These are phyloP conservation scores for Bradypodion ventrale DNA, from an alignment of 2,797 vertebrate species.

Conservation along the genomic window DNA sequence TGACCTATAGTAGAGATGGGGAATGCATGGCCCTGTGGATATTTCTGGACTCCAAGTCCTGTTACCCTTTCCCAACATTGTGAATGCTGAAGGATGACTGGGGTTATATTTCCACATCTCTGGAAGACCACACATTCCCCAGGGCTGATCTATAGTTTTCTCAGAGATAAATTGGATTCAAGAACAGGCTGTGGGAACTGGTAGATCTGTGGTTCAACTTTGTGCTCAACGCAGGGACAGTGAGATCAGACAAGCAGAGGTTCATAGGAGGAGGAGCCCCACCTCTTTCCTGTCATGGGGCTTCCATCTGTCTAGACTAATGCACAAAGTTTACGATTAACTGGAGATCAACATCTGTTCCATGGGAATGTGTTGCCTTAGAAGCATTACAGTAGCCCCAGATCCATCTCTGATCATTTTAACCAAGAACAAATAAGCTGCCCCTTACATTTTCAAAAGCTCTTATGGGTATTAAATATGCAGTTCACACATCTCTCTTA, in stretches of 20 bases:
- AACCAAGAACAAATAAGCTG: background rate
- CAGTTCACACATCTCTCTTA: background rate
- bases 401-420: background rate
- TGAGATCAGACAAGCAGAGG: background rate
- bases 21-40: no score
- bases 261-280: background rate
- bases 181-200: no score
- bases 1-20: no score
- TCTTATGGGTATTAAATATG: background rate
- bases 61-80: no score
- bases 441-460: slow-evolving; percentile 1
- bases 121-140: no score
- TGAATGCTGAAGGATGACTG: no score
- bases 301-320: background rate
- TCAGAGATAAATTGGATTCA: no score
- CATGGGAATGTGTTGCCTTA: no score
- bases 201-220: no score
- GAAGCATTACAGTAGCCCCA: background rate
- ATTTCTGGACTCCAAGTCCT: no score
- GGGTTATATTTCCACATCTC: no score
- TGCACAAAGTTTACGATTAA: background rate
- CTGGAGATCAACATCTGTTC: background rate
- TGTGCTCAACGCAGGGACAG: background rate
- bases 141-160: no score
- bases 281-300: background rate